Base-by-base conservation (phyloP, 2,888 invertebrate species). In the Tuta absoluta region DNA sequence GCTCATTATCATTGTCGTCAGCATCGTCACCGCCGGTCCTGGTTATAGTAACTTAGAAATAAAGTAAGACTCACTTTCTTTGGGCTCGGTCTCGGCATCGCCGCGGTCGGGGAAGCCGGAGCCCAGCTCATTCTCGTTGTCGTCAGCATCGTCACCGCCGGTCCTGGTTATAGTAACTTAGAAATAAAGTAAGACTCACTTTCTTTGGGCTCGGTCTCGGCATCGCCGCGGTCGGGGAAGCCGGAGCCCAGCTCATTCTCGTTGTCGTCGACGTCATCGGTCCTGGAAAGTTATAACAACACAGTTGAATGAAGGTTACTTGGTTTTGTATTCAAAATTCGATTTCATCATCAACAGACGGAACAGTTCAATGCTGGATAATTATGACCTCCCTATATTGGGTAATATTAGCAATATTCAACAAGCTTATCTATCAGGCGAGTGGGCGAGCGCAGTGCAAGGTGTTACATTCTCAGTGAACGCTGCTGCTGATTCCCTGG, bases 171-270 rank as follows among this genome's bases (percentile, higher is more conserved):
- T n/a, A n/a, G 4, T 45, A n/a, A 5, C n/a, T 48, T 8, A 19
- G 1, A 19, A 10, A 17, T 48, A 17, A 17, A 4, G 17, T 3
- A 5, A 45, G 2, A 2, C 87, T 84, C 72, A 89, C 89, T 89
- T 77, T 89, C 89, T 69, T 75, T 77, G 3, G 72, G 74, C 41
- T 88, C 88, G 4, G 75, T 68, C 1, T 83, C 83, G 1, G 68
- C 56, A 37, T 75, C 59, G 10, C n/a, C 45, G 23, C 41, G 38
- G 23, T 58, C 51, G 74, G 77, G 75, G 0, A 71, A 65, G 0
- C 85, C 85, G 0, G 85, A 85, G 0, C 84, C 84, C 7, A 76
- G 70, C 17, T 68, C 60, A 8, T 10, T 67, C 24, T 82, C 83
- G 23, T 69, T 64, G 1, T 85, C 83, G 14, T 80, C 80, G 57